phyloP scores from a whole-genome alignment of 1,140 invertebrate species.

The Lordiphosa collinella region DNA sequence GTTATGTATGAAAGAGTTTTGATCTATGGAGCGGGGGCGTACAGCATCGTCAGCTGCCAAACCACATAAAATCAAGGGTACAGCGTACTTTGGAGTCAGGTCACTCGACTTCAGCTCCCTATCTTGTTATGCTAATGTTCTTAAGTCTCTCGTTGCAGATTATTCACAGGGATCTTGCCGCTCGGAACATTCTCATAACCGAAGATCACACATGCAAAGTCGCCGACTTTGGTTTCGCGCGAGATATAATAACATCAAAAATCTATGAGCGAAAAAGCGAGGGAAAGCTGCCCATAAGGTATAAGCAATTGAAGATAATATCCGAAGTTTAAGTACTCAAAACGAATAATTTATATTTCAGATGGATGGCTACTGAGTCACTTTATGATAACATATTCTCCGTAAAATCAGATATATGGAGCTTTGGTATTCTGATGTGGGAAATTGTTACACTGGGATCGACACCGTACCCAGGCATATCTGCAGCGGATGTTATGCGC shows the following conservation, averaged over 20 bases:
- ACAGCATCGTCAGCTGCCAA: no score
- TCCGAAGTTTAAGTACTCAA: background rate
- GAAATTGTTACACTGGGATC: slow-evolving; percentile 95
- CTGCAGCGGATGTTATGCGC: slow-evolving; percentile 90
- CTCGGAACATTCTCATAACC: slow-evolving; percentile 92
- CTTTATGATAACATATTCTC: slow-evolving; percentile 95
- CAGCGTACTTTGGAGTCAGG: no score
- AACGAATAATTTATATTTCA: slow-evolving; percentile 42
- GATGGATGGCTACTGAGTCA: slow-evolving; percentile 97
- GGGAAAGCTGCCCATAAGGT: slow-evolving; percentile 85
- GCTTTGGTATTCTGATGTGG: slow-evolving; percentile 95
- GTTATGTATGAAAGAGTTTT: no score
- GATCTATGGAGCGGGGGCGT: no score
- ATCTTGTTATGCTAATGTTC: no score
- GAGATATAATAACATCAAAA: slow-evolving; percentile 90
- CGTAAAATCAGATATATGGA: slow-evolving; percentile 95
- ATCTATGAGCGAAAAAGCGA: slow-evolving; percentile 96
- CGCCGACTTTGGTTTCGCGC: slow-evolving; percentile 95
- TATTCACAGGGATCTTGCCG: slow-evolving; percentile 94
- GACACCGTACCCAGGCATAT: slow-evolving; percentile 93
- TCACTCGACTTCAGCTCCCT: no score
- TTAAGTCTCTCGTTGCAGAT: slow-evolving; percentile 83
- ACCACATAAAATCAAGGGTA: no score
- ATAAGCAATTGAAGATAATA: background rate
- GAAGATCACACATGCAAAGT: slow-evolving; percentile 95